A percentile compares a stretch with the other conserved stretches of the same genome.
Evolutionary conservation across 2,797 vertebrate species (phyloP).

Genomic region (Catostomus latipinnis): DNA sequence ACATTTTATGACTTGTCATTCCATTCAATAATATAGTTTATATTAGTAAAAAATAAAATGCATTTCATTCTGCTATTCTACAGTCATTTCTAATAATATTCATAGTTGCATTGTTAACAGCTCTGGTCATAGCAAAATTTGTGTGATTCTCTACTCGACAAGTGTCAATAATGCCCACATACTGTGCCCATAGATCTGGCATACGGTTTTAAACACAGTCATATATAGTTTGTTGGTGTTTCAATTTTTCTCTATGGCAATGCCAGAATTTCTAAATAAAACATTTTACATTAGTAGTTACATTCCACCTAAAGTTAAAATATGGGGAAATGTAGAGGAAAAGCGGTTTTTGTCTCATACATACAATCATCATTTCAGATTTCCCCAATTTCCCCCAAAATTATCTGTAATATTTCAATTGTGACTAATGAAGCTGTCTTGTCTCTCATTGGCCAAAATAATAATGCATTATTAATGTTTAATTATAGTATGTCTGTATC

Average conservation of each 20-base stretch:
- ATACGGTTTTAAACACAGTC: slow-evolving; percentile 31
- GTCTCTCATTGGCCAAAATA: background rate
- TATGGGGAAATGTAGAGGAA: background rate
- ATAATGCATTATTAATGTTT: no score
- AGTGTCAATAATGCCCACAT: slow-evolving; percentile 40
- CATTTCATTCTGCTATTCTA: slow-evolving; percentile 19
- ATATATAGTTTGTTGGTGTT: slow-evolving; percentile 26
- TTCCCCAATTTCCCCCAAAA: slow-evolving; percentile 2
- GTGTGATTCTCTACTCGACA: slow-evolving; percentile 18
- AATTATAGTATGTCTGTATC: no score
- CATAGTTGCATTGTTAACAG: slow-evolving; percentile 30
- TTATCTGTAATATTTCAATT: slow-evolving; percentile 10
- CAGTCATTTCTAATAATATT: slow-evolving; percentile 22
- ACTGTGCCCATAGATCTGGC: slow-evolving; percentile 17
- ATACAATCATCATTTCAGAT: background rate
- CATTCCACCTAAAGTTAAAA: slow-evolving; percentile 3
- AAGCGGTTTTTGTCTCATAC: background rate
- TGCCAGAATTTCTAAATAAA: slow-evolving; percentile 2
- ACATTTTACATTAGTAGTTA: slow-evolving; percentile 14
- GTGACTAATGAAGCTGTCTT: slow-evolving; percentile 15
- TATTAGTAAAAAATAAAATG: slow-evolving; percentile 30
- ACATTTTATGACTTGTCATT: slow-evolving; percentile 37
- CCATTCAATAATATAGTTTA: slow-evolving; percentile 6
- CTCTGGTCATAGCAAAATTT: slow-evolving; percentile 38
- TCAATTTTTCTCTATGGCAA: slow-evolving; percentile 21